phyloP scores from a whole-genome alignment of 2,888 invertebrate species.

The Myathropa florea region DNA sequence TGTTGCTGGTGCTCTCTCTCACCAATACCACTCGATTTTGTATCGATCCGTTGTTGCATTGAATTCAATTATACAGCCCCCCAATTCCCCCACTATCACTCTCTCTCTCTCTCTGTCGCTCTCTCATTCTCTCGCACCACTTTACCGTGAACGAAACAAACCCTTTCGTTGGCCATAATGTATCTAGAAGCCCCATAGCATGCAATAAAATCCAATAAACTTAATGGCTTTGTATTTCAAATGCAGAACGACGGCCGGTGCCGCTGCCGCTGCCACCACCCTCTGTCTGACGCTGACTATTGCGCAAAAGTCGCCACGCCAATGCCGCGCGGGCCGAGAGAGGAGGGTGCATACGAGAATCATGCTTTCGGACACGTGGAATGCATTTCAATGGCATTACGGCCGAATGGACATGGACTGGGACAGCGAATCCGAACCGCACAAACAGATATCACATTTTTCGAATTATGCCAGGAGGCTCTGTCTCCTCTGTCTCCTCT shows the following conservation, averaged over 20 bases:
- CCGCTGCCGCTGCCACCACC: neutral
- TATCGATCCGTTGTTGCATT: conserved; percentile 3
- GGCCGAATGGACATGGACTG: neutral
- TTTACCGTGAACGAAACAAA: neutral
- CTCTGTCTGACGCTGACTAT: neutral
- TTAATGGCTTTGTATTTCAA: conserved; percentile 47
- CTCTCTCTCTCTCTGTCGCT: no score
- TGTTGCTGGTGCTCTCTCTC: neutral
- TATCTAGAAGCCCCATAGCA: conserved; percentile 37
- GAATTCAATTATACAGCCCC: conserved; percentile 16
- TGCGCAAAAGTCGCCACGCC: neutral
- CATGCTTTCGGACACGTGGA: conserved; percentile 40
- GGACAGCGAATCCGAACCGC: neutral
- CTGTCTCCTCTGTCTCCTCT: no score
- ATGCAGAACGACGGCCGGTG: neutral
- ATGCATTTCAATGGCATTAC: neutral
- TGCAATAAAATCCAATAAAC: conserved; percentile 55
- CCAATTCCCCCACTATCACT: neutral
- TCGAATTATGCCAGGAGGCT: neutral
- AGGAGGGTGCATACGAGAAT: neutral
- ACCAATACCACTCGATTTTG: neutral
- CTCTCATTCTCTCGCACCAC: no score
- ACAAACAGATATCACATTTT: conserved; percentile 18
- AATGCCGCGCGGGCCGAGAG: neutral
- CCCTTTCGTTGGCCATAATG: conserved; percentile 7